These are phyloP conservation scores for Edolisoma coerulescens DNA, from an alignment of 2,113 vertebrate species.

Conservation along the genomic window DNA sequence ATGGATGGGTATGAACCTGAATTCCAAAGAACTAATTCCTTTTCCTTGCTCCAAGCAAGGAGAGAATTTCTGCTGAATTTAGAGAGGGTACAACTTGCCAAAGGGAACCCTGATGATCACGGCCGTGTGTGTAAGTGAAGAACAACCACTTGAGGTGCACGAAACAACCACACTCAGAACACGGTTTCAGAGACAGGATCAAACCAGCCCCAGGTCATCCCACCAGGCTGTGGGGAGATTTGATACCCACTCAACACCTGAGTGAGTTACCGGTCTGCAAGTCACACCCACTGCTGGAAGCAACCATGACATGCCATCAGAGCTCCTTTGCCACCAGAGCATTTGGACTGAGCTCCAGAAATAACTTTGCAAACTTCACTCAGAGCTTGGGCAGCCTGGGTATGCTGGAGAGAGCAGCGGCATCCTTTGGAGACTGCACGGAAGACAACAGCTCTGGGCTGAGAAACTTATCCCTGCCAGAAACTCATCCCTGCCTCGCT, in stretches of 20 bases:
- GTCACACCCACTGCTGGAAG: background rate
- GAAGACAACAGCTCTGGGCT: background rate
- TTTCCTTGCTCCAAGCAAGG: background rate
- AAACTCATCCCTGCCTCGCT: background rate
- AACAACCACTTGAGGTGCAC: rapidly evolving
- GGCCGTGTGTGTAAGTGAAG: background rate
- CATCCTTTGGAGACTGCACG: background rate
- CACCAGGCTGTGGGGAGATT: background rate
- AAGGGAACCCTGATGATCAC: background rate
- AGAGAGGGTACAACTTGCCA: background rate
- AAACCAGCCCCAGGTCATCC: background rate
- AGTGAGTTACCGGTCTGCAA: background rate
- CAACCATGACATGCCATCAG: background rate
- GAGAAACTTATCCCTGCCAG: background rate
- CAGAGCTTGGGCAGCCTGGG: background rate
- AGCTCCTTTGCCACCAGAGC: background rate
- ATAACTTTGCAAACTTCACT: background rate
- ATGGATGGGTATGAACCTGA: background rate
- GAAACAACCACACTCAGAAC: background rate
- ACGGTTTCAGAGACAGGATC: background rate
- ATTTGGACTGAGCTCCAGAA: background rate
- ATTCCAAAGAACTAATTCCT: background rate
- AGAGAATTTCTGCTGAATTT: background rate
- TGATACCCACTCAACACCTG: background rate
- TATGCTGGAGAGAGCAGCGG: background rate